A percentile compares a stretch with the other conserved stretches of the same genome.
Conservation (phyloP, 2,113 vertebrate species). For the Anarrhichthys ocellatus region DNA sequence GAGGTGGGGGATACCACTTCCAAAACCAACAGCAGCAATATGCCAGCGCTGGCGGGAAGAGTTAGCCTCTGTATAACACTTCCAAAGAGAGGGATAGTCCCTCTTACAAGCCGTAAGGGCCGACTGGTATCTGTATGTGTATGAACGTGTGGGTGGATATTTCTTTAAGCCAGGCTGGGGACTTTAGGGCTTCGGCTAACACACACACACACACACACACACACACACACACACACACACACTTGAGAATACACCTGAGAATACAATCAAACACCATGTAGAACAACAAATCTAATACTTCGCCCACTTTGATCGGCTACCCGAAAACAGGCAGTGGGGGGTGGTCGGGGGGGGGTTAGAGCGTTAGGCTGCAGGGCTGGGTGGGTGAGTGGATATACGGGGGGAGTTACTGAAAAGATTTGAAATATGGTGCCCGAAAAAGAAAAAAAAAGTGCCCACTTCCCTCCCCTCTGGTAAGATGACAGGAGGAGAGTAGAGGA, state of each 20-base stretch:
- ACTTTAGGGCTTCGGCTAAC: slow-evolving; percentile 57
- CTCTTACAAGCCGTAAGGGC: slow-evolving; percentile 67
- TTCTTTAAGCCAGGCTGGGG: slow-evolving; percentile 59
- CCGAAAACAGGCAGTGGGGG: slow-evolving; percentile 50
- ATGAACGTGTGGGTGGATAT: slow-evolving; percentile 59
- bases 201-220: slow-evolving; percentile 26
- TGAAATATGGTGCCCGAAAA: slow-evolving; percentile 49
- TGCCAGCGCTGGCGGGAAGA: slow-evolving; percentile 62
- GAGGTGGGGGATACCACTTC: slow-evolving; percentile 42
- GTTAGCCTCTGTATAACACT: slow-evolving; percentile 76
- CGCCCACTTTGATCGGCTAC: slow-evolving; percentile 76
- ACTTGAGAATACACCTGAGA: slow-evolving; percentile 64
- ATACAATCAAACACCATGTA: slow-evolving; percentile 66
- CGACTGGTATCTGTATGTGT: slow-evolving; percentile 36
- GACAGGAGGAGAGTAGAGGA: slow-evolving; percentile 69
- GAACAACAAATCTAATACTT: slow-evolving; percentile 73
- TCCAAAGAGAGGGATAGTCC: slow-evolving; percentile 77
- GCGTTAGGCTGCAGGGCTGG: slow-evolving; percentile 9
- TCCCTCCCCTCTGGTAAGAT: slow-evolving; percentile 72
- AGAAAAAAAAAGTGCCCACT: slow-evolving; percentile 63
- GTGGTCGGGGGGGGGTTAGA: background rate
- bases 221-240: slow-evolving; percentile 46
- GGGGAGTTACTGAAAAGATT: slow-evolving; percentile 62
- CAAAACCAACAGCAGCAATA: slow-evolving; percentile 74
- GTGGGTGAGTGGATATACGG: slow-evolving; percentile 33